Conservation (phyloP, 2,113 vertebrate genomes). For the Mus pahari region DNA sequence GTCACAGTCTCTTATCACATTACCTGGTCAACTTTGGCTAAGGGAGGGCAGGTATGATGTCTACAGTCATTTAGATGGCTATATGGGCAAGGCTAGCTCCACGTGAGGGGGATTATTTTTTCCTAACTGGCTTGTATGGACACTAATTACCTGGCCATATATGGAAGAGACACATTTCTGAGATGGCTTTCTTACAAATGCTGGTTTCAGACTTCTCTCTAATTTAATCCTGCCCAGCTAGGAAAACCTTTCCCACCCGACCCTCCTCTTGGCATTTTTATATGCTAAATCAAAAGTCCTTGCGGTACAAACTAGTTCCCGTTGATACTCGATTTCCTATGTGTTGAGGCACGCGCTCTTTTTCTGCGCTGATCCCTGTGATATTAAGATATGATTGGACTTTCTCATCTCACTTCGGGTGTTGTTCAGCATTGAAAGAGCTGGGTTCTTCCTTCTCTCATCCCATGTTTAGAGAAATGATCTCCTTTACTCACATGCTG, state of each 20-base stretch:
- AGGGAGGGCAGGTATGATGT: not conserved
- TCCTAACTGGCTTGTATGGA: not conserved
- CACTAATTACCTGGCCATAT: not conserved
- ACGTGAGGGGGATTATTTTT: not conserved
- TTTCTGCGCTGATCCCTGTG: not conserved
- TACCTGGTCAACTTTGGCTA: not conserved
- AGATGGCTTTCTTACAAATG: not conserved
- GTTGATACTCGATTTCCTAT: not conserved
- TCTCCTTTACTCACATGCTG: not conserved
- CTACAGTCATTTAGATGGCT: not conserved
- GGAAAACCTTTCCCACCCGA: conserved; percentile 6
- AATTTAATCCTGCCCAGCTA: not conserved
- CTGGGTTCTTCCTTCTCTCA: not conserved
- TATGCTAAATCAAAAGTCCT: not conserved
- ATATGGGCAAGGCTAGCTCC: not conserved
- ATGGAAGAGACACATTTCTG: not conserved
- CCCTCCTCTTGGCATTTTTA: not conserved
- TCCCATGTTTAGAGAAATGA: not conserved
- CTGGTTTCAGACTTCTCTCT: not conserved
- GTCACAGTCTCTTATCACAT: not conserved
- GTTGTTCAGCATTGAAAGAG: not conserved
- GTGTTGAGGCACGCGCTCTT: not conserved
- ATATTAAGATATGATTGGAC: not conserved
- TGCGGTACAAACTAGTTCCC: not conserved
- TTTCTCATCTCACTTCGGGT: not conserved